These are phyloP conservation scores for Castor canadensis DNA, from an alignment of 2,113 vertebrate genomes.

Conservation along the genomic window DNA sequence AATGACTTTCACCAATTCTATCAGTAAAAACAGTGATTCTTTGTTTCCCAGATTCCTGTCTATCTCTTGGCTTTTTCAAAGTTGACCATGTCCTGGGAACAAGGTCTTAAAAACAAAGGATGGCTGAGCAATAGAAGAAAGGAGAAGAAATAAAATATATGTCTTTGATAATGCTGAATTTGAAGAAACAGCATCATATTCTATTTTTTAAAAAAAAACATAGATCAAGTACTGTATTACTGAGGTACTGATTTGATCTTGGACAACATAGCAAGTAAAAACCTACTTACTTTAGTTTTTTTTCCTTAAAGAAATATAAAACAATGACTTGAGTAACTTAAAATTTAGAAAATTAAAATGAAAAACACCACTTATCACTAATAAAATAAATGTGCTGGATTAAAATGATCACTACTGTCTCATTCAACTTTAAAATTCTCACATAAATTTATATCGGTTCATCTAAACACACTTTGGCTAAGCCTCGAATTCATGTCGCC, in stretches of 20 bases:
- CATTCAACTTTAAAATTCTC: not conserved
- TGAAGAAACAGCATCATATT: not conserved
- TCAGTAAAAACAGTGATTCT: not conserved
- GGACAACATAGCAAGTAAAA: not conserved
- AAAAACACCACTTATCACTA: not conserved
- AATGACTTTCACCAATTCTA: not conserved
- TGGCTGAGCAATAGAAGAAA: not conserved
- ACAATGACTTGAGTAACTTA: not conserved
- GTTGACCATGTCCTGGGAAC: not conserved
- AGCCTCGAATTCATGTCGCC: not conserved
- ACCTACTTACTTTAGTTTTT: not conserved
- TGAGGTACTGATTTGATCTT: not conserved
- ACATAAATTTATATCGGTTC: not conserved
- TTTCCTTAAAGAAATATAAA: not conserved
- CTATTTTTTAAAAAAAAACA: not conserved
- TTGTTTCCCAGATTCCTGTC: not conserved
- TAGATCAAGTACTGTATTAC: not conserved
- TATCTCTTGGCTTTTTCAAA: not conserved
- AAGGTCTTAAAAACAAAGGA: not conserved
- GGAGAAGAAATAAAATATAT: not conserved
- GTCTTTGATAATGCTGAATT: not conserved
- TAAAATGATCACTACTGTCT: not conserved
- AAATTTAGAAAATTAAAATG: conserved; percentile 11
- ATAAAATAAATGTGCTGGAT: not conserved
- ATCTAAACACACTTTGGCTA: not conserved